These are phyloP conservation scores for Pongo pygmaeus DNA, from an alignment of 2,113 vertebrate species.

Conservation along the genomic window DNA sequence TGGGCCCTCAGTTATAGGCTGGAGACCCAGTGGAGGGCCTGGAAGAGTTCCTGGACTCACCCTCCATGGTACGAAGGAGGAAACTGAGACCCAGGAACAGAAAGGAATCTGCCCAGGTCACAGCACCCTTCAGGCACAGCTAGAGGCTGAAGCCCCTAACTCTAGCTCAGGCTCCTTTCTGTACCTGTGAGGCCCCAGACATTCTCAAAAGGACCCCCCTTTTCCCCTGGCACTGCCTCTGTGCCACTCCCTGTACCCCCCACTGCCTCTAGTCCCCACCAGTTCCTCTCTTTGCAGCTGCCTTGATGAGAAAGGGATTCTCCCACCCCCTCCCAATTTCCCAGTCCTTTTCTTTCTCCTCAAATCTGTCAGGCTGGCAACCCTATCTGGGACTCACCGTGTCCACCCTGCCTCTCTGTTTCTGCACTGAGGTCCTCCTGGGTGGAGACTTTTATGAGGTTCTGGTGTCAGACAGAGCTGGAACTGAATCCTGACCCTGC, in stretches of 20 bases:
- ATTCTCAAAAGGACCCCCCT: neutral
- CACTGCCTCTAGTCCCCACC: neutral
- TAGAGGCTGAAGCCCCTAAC: neutral
- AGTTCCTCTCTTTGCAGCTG: neutral
- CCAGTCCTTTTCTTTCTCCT: neutral
- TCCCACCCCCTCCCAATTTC: rapidly evolving
- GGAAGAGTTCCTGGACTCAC: neutral
- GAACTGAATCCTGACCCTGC: neutral
- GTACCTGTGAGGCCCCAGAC: neutral
- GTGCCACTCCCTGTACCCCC: neutral
- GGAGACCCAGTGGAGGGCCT: neutral
- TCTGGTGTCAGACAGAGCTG: neutral
- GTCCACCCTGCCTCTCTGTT: neutral
- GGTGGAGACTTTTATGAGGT: no score
- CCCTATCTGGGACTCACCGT: neutral
- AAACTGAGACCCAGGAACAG: neutral
- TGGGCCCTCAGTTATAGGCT: neutral
- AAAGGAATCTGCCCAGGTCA: neutral
- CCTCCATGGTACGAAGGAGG: neutral
- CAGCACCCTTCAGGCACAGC: neutral
- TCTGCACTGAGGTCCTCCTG: neutral
- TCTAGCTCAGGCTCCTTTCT: neutral
- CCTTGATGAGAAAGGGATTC: neutral
- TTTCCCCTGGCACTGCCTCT: neutral
- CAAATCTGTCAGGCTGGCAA: neutral